Evolutionary conservation across 2,888 invertebrate genomes (phyloP).

Genomic region (Drosophila borealis): DNA sequence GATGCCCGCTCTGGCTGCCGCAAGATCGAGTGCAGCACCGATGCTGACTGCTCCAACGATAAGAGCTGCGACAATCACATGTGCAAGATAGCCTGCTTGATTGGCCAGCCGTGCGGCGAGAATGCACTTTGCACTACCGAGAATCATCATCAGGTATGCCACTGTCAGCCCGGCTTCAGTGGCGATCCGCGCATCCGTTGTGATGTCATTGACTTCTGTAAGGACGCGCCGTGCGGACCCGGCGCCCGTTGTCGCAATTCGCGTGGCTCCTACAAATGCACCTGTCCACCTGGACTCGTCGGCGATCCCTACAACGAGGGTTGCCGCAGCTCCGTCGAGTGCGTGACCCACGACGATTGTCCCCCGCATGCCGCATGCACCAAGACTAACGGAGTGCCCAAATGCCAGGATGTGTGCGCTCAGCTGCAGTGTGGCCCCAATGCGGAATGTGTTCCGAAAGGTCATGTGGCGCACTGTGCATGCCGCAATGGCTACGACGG

Average conservation of each 20-base stretch:
- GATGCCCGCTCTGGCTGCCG: conserved; percentile 93
- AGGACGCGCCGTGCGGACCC: conserved; percentile 91
- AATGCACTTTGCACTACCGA: conserved; percentile 95
- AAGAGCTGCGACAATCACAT: conserved; percentile 93
- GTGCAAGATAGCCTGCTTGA: conserved; percentile 94
- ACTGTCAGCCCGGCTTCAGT: conserved; percentile 95
- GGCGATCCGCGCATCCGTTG: conserved; percentile 92
- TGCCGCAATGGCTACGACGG: conserved; percentile 93
- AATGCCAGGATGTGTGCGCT: conserved; percentile 94
- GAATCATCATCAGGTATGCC: conserved; percentile 91
- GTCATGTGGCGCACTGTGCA: conserved; percentile 91
- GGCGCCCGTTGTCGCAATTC: conserved; percentile 93
- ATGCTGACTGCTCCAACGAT: conserved; percentile 91
- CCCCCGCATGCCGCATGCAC: conserved; percentile 92
- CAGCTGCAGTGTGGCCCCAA: conserved; percentile 92
- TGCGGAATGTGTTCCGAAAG: conserved; percentile 91
- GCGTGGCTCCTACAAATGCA: conserved; percentile 92
- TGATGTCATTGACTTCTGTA: conserved; percentile 91
- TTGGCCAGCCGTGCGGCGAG: conserved; percentile 92
- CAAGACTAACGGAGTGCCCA: conserved; percentile 89
- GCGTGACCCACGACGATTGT: conserved; percentile 91
- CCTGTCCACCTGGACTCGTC: conserved; percentile 91
- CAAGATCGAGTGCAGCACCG: conserved; percentile 90
- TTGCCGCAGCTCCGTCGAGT: conserved; percentile 93
- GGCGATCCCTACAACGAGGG: conserved; percentile 95